Evolutionary conservation across 2,113 vertebrate genomes (phyloP).

Genomic region (Tympanuchus pallidicinctus): DNA sequence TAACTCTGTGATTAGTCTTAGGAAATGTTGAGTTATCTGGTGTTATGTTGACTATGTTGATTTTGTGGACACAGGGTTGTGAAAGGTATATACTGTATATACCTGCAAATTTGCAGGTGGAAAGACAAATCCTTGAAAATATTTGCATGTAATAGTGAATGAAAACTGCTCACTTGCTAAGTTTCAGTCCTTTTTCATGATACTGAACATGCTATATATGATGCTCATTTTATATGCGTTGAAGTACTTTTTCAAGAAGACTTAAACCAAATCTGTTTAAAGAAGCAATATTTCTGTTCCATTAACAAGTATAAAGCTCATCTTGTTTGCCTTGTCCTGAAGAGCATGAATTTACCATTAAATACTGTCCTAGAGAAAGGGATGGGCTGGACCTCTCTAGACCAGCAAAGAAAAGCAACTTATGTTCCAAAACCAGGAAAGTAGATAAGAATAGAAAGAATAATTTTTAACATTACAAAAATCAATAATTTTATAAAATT

Average conservation of each 20-base stretch:
- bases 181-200: neutral
- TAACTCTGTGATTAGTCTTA: neutral
- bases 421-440: neutral
- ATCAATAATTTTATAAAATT: neutral
- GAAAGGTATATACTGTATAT: neutral
- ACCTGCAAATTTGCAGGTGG: slow-evolving; percentile 16
- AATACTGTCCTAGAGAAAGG: neutral
- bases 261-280: neutral
- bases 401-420: neutral
- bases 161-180: slow-evolving; percentile 24
- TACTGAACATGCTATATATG: neutral
- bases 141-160: neutral
- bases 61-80: slow-evolving; percentile 2
- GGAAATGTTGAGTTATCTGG: neutral
- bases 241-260: neutral
- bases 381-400: neutral
- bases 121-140: slow-evolving; percentile 39
- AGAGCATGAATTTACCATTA: neutral
- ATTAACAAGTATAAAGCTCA: neutral
- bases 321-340: accelerated
- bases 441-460: neutral
- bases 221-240: neutral
- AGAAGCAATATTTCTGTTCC: neutral
- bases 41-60: slow-evolving; percentile 24
- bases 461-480: neutral